phyloP scores from a whole-genome alignment of 1,140 invertebrate genomes.

The Drosophila funebris region DNA sequence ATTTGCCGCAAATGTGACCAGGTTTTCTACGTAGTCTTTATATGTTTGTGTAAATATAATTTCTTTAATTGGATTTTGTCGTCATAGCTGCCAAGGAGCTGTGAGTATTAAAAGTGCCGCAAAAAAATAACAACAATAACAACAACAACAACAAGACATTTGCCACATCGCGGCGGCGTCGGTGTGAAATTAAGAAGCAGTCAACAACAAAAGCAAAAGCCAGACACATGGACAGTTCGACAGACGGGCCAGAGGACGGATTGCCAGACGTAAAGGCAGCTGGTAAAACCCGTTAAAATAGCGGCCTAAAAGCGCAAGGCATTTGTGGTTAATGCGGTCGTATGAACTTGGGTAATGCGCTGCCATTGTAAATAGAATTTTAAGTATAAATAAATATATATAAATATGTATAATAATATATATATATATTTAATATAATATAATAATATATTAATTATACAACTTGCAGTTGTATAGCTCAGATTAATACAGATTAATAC shows the following conservation, averaged over 20 bases:
- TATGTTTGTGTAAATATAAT: constrained; percentile 73
- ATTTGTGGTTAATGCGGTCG: constrained; percentile 28
- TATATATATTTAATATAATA: too few relatives aligned
- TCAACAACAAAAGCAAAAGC: constrained; percentile 44
- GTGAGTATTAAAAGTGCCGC: constrained; percentile 65
- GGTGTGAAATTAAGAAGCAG: constrained; percentile 62
- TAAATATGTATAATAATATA: too few relatives aligned
- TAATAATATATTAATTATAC: too few relatives aligned
- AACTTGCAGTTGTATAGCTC: too few relatives aligned
- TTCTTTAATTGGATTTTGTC: constrained; percentile 81
- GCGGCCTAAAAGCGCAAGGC: constrained; percentile 44
- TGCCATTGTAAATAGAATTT: too few relatives aligned
- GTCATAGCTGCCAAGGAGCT: constrained; percentile 39
- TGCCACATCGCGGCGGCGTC: constrained; percentile 47
- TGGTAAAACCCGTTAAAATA: constrained; percentile 69
- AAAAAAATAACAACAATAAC: too few relatives aligned
- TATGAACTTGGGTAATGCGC: constrained; percentile 24
- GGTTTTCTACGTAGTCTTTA: constrained; percentile 35
- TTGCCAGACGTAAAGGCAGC: constrained; percentile 40
- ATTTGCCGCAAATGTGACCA: constrained; percentile 71
- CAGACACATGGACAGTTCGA: not conserved
- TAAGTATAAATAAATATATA: too few relatives aligned
- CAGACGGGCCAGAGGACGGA: constrained; percentile 1
- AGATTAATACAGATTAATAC: too few relatives aligned
- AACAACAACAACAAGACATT: too few relatives aligned